Percentiles rank a stretch among this genome's conserved stretches.
Evolutionary conservation across 2,888 invertebrate genomes (phyloP).

Genomic region (Lochmaea capreae): DNA sequence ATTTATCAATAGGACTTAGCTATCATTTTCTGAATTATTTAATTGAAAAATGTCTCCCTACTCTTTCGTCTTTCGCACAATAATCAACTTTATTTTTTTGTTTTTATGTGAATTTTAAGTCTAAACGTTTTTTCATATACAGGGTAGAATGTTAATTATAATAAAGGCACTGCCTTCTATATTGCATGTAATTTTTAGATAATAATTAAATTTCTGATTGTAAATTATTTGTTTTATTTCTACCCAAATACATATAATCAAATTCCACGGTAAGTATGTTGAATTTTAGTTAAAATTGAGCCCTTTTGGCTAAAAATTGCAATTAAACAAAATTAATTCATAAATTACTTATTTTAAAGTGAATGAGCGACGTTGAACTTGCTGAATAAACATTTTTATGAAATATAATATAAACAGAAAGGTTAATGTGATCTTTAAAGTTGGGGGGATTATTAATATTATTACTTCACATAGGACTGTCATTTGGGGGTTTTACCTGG

Average conservation of each 20-base stretch:
- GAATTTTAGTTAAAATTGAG: too few relatives aligned
- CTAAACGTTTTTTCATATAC: constrained; percentile 41
- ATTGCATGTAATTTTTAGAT: constrained; percentile 48
- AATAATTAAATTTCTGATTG: constrained; percentile 47
- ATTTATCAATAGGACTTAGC: constrained; percentile 35
- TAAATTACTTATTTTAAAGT: too few relatives aligned
- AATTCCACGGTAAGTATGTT: too few relatives aligned
- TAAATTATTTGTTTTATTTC: constrained; percentile 30
- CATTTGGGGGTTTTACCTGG: too few relatives aligned
- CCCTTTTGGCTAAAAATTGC: too few relatives aligned
- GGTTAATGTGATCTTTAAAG: too few relatives aligned
- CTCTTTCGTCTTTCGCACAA: constrained; percentile 43
- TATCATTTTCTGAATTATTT: constrained; percentile 28
- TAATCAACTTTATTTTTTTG: constrained; percentile 31
- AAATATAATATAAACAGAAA: too few relatives aligned
- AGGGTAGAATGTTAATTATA: constrained; percentile 48
- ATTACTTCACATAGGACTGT: too few relatives aligned
- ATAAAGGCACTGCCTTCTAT: constrained; percentile 47
- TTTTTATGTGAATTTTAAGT: constrained; percentile 33
- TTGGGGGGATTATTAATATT: too few relatives aligned
- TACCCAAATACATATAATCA: background rate
- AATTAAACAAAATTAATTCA: too few relatives aligned
- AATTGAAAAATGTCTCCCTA: constrained; percentile 34
- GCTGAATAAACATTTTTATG: too few relatives aligned
- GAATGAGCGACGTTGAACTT: too few relatives aligned